Evolutionary conservation across 64 coral and sea anemone species (phyloP).

Genomic region (Stylophora pistillata): DNA sequence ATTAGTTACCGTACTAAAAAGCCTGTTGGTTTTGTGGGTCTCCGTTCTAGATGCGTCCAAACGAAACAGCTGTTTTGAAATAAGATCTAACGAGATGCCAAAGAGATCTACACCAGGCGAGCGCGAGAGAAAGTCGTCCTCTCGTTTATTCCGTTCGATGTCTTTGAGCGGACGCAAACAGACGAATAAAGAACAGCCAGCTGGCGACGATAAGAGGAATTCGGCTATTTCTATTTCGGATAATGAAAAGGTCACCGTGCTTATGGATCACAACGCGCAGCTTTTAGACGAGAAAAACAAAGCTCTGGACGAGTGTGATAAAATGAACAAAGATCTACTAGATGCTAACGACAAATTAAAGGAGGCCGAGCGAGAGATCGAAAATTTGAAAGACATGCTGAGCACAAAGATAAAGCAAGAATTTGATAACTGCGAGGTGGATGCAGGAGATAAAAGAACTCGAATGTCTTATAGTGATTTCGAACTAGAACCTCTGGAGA

Average conservation of each 20-base stretch:
- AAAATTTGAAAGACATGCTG: conserved; percentile 84
- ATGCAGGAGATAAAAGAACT: conserved; percentile 18
- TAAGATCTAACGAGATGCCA: conserved; percentile 64
- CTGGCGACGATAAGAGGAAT: conserved; percentile 30
- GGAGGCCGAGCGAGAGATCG: conserved; percentile 62
- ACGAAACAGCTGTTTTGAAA: conserved; percentile 32
- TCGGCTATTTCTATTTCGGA: conserved; percentile 51
- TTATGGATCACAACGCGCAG: conserved; percentile 47
- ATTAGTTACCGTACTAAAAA: background rate
- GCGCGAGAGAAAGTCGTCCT: conserved; percentile 55
- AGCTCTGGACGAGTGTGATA: conserved; percentile 36
- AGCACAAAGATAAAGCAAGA: conserved; percentile 49
- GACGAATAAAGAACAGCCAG: conserved; percentile 17
- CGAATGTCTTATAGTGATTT: conserved; percentile 36
- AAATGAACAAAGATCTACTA: conserved; percentile 65
- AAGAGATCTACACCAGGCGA: conserved; percentile 71
- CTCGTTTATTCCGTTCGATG: conserved; percentile 72
- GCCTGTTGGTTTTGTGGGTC: background rate
- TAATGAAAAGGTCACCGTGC: conserved; percentile 26
- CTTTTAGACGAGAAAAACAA: conserved; percentile 68
- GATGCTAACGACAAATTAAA: conserved; percentile 59
- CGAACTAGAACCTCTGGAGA: conserved; percentile 17
- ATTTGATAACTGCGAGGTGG: conserved; percentile 23
- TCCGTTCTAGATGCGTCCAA: conserved; percentile 11
- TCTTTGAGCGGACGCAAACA: conserved; percentile 58